Base-by-base conservation (phyloP, 2,113 vertebrate genomes). In the Megaleporinus macrocephalus region DNA sequence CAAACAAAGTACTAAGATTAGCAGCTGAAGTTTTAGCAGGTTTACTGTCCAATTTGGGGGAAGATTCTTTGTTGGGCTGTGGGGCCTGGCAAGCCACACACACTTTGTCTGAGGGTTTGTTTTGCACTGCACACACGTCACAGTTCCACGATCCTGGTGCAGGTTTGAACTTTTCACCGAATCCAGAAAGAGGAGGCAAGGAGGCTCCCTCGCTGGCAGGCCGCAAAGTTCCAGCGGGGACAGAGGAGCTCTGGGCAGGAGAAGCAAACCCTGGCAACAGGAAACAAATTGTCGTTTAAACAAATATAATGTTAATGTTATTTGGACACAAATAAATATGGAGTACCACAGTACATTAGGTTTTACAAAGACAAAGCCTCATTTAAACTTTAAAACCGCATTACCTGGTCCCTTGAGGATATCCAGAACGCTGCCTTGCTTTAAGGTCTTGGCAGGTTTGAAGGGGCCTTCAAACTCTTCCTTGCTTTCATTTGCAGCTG, bases 351-450 rank as follows among this genome's bases (percentile, higher is more conserved):
- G 49, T 18, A 51, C 14, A 51, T 14, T 18, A 51, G 16, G 14
- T 44, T 44, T 36, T 36, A 36, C 33, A 44, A 44, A 44, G 41
- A 5, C 10, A 1, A 51, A 51, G 49, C 16, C 3, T 3, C 15
- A 16, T 51, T 51, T 1, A 49, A 49, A 14, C 1, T 18, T 16
- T 2, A 3, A 24, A 24, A 12, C 30, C 9, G n/a, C 79, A 95
- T 95, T 74, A 99, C 98, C 97, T 66, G 97, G 95, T 29, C 86
- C 92, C 89, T 96, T 98, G 41, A 99, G 93, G 89, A 99, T 86
- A 90, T 99, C 98, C 80, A 99, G 89, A 77, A 99, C 98, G 81
- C 98, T 99, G 91, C 97, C 98, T 89, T 97, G 93, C 90, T 98
- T 99, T 77, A 99, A 88, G 36, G 88, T 44, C 89, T 97, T 96